Evolutionary conservation across 2,113 vertebrate species (phyloP).

Genomic region (Mus pahari): DNA sequence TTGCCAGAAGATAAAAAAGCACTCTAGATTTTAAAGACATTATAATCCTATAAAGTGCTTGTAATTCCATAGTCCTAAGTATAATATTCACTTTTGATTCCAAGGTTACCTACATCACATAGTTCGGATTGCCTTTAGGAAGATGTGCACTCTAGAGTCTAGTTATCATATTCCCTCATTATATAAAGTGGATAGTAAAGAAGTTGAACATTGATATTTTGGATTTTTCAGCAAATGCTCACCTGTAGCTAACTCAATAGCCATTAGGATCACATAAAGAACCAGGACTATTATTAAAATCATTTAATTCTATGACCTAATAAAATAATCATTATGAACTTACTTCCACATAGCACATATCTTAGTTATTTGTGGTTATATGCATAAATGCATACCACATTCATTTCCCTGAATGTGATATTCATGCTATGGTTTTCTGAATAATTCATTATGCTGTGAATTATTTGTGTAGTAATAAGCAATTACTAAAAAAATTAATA

Average conservation of each 20-base stretch:
- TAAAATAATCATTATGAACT: neutral
- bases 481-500: slow-evolving; percentile 7
- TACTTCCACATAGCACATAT: neutral
- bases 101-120: neutral
- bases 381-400: neutral
- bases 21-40: neutral
- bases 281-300: neutral
- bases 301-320: neutral
- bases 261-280: neutral
- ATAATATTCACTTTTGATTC: neutral
- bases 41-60: neutral
- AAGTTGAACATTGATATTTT: neutral
- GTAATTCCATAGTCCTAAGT: neutral
- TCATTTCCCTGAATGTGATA: neutral
- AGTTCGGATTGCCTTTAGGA: neutral
- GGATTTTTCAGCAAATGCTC: neutral
- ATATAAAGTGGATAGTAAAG: neutral
- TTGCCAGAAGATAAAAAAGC: neutral
- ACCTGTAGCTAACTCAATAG: neutral
- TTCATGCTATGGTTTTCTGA: neutral
- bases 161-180: neutral
- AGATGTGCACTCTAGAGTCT: neutral
- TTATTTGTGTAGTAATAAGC: neutral
- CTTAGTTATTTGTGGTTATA: neutral
- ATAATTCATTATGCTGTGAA: slow-evolving; percentile 38